Base-by-base conservation (phyloP, 2,113 vertebrate species). In the Alouatta palliata region DNA sequence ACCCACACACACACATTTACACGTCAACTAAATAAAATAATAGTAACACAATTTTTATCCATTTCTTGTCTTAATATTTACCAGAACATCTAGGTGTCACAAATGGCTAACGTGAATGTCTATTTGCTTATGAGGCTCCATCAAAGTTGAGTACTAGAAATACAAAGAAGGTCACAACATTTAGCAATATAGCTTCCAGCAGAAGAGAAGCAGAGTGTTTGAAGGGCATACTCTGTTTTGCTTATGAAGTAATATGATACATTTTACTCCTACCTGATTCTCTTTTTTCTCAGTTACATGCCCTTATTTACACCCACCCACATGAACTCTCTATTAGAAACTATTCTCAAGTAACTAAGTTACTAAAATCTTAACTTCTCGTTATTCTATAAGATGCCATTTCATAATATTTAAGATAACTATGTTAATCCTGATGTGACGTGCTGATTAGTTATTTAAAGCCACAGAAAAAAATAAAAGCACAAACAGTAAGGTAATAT, bases 211-310 rank as follows among this genome's bases (percentile, higher is more conserved):
- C 21, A 76, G 49, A 56, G 20, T n/a, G 25, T 84, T 35, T 56
- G 43, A 96, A 95, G 19, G 61, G 20, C 87, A 75, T 61, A 75
- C 45, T 90, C 79, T 95, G 37, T 88, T 96, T 83, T 81, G 49
- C 75, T 96, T 87, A 68, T 86, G 66, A 95, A 79, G 73, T 77
- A 94, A 84, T 40, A 52, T 40, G 75, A 91, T 85, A 32, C 14
- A 84, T 8, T 83, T 56, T 19, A 81, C 9, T 52, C 49, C 79
- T 70, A 95, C 70, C 19, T 66, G 76, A 32, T 73, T 91, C 30
- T 91, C 61, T 40, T 2, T 25, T 23, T 20, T 83, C 40, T 84
- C 52, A 94, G 71, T 91, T 90, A 89, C 4, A 37, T 2, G 2
- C 25, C 70, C 16, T 73, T 30, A 23, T 73, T 97, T 80, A 71